Evolutionary conservation across 2,113 vertebrate species (phyloP).

Genomic region (Taurulus bubalis): DNA sequence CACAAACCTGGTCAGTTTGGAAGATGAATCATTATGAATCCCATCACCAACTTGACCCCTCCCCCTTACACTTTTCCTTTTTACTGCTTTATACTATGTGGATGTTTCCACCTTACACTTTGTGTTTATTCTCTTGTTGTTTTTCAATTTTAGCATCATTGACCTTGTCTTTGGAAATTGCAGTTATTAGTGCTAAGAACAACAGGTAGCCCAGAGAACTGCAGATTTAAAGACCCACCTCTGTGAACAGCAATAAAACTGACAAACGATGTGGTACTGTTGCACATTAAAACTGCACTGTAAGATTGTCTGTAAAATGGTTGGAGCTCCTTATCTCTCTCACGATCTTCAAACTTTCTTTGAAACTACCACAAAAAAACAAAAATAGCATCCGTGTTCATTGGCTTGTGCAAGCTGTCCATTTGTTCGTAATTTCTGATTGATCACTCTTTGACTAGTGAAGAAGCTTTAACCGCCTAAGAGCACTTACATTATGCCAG

Average conservation of each 20-base stretch:
- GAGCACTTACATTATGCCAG: not conserved
- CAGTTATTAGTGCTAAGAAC: constrained; percentile 6
- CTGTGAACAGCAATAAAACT: not conserved
- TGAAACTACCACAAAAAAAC: not conserved
- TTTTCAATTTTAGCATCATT: not conserved
- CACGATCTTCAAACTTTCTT: not conserved
- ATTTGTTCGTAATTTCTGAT: constrained; percentile 24
- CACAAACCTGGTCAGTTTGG: constrained; percentile 21
- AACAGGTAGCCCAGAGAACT: not conserved
- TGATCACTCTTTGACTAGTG: constrained; percentile 8
- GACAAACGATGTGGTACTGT: not conserved
- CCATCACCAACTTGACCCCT: not conserved
- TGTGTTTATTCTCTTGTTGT: not conserved
- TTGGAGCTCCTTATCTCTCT: not conserved
- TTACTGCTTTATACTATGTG: not conserved
- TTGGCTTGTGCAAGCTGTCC: constrained; percentile 15
- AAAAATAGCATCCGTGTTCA: not conserved
- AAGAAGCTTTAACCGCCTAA: not conserved
- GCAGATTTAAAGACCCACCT: not conserved
- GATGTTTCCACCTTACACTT: not conserved
- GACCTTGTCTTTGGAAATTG: not conserved
- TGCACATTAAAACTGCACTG: constrained; percentile 1
- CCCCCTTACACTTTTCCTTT: not conserved
- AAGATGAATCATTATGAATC: constrained; percentile 11
- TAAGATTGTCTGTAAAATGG: constrained; percentile 5